Conservation (phyloP, 2,797 vertebrate genomes). For the Silurus aristotelis region DNA sequence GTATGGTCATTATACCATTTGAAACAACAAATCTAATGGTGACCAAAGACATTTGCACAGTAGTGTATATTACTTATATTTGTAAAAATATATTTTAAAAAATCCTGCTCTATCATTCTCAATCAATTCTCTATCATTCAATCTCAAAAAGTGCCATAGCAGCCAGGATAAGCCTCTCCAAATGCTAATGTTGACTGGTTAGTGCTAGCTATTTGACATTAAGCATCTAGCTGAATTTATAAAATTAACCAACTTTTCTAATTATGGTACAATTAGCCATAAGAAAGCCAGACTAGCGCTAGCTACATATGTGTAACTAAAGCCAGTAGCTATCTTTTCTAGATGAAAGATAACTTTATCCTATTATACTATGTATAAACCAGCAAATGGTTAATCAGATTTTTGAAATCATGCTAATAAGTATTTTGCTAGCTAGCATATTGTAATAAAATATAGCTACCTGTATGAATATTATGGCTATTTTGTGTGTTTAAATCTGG, state of each 20-base stretch:
- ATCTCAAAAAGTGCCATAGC: background rate
- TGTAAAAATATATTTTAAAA: background rate
- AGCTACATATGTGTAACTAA: background rate
- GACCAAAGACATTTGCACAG: too few species aligned
- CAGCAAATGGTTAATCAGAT: background rate
- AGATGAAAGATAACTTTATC: background rate
- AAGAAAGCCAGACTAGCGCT: background rate
- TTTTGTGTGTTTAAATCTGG: background rate
- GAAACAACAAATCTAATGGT: too few species aligned
- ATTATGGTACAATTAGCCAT: background rate
- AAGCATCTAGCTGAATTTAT: background rate
- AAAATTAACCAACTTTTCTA: background rate
- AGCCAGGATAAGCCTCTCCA: background rate
- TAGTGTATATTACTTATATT: background rate
- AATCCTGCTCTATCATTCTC: constrained; percentile 1
- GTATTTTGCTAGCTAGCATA: background rate
- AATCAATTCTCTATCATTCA: background rate
- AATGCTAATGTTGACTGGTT: constrained; percentile 1
- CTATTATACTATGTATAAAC: background rate
- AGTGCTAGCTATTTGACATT: background rate
- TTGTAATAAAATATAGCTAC: constrained; percentile 21
- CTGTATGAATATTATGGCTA: constrained; percentile 13
- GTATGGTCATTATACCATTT: too few species aligned
- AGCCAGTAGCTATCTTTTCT: background rate
- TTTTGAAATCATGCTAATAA: constrained; percentile 4